Evolutionary conservation across 2,797 vertebrate species (phyloP), one percentile per base, ranked within the genome.

Genomic region (Cephalopachus bancanus): DNA sequence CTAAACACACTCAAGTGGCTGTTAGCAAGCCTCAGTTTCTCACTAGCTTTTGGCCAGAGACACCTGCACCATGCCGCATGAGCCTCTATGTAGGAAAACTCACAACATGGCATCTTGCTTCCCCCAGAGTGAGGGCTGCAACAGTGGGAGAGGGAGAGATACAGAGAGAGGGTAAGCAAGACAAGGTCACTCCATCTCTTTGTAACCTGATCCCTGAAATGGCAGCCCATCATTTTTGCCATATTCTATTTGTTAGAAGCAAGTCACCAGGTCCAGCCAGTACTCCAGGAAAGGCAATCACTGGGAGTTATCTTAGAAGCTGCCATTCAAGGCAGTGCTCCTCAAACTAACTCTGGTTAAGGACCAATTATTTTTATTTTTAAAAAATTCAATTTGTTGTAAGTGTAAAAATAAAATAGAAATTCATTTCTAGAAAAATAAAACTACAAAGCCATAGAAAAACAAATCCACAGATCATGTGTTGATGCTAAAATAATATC

Each of bases 391-490:
- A 62, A 5, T 85, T 33, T 92, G 28, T 69, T 10, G 1, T n/a
- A 60, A 24, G 49, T 79, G 15, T 44, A 65, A 75, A 93, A 89
- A 51, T 51, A 83, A 26, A 94, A 83, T 67, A 93, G 71, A 96
- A 91, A 91, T 89, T 71, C 51, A 60, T 80, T 75, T 96, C 71
- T 71, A 90, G 80, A 83, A 95, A 94, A 85, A 37, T 26, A 92
- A 89, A 65, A 75, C 33, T 24, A 55, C 30, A n/a, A 49, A 76
- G 17, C 19, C 10, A 53, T 62, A 51, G 19, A 80, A 86, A 85
- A 59, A 28, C 19, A 67, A 83, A 51, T 26, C n/a, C 59, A 83
- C 1, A 17, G 28, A 57, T 65, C n/a, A 74, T 7, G 1, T 55
- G n/a, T 24, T 89, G 28, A 44, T 87, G 55, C 79, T 15, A 1